Percentiles rank a stretch among this genome's conserved stretches.
These are phyloP conservation scores for Papilio aristodemus DNA, from an alignment of 1,140 invertebrate species.

Conservation along the genomic window DNA sequence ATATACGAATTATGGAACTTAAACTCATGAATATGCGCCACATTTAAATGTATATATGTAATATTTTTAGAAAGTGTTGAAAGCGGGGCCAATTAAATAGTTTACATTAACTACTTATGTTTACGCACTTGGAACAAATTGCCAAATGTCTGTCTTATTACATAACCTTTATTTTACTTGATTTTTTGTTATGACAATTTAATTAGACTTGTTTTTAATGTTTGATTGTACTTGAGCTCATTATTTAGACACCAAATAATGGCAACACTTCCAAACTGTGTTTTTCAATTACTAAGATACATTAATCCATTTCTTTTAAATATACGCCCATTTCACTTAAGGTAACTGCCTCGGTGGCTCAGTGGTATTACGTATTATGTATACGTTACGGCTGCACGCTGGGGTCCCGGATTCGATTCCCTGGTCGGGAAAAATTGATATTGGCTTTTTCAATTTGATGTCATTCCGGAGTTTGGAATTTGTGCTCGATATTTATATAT, in stretches of 20 bases:
- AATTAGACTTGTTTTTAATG: constrained; percentile 8
- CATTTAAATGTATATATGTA: constrained; percentile 16
- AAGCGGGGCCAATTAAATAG: constrained; percentile 27
- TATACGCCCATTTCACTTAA: too few relatives aligned
- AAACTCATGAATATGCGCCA: constrained; percentile 23
- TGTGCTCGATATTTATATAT: too few relatives aligned
- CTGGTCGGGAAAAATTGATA: too few relatives aligned
- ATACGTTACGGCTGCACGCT: too few relatives aligned
- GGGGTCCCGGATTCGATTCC: too few relatives aligned
- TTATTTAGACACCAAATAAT: background rate
- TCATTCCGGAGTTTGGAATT: too few relatives aligned
- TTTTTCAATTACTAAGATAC: background rate
- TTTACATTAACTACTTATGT: constrained; percentile 31
- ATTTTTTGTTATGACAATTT: constrained; percentile 27
- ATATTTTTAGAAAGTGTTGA: constrained; percentile 34
- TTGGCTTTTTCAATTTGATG: too few relatives aligned
- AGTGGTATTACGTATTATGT: too few relatives aligned
- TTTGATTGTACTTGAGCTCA: constrained; percentile 4
- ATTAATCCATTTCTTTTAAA: too few relatives aligned
- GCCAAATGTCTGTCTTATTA: constrained; percentile 24
- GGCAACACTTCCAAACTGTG: background rate
- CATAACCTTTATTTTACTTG: constrained; percentile 19
- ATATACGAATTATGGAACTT: constrained; percentile 23
- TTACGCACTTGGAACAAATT: constrained; percentile 29
- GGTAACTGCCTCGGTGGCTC: too few relatives aligned